These are phyloP conservation scores for Taurulus bubalis DNA, from an alignment of 2,113 vertebrate genomes.

Conservation along the genomic window DNA sequence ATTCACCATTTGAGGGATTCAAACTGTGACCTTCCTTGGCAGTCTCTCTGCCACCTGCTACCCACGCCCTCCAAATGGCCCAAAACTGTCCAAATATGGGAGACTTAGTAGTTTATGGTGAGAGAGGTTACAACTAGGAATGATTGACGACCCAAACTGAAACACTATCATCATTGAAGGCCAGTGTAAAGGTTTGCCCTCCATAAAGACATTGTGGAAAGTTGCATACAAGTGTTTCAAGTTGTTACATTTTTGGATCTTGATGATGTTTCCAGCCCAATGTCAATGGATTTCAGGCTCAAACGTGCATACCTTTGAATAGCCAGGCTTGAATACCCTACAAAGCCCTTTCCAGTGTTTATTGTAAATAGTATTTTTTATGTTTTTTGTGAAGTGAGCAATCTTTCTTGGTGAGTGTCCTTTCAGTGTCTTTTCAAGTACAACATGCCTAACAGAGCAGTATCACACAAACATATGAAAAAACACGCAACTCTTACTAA, in stretches of 20 bases:
- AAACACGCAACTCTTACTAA: too few species aligned
- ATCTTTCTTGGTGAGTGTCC: background rate
- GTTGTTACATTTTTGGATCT: background rate
- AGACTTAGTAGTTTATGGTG: slow-evolving; percentile 22
- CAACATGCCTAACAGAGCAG: too few species aligned
- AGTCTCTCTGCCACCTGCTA: slow-evolving; percentile 53
- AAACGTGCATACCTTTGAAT: background rate
- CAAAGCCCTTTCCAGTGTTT: background rate
- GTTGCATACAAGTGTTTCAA: background rate
- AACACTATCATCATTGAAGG: slow-evolving; percentile 13
- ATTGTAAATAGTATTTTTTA: background rate
- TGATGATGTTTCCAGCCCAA: background rate
- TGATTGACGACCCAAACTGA: background rate
- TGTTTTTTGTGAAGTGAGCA: background rate
- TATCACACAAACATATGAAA: too few species aligned
- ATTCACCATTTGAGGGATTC: slow-evolving; percentile 27
- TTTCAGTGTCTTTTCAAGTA: too few species aligned
- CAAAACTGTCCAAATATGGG: slow-evolving; percentile 18
- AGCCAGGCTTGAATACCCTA: background rate
- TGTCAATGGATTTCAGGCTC: background rate
- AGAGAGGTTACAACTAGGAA: slow-evolving; percentile 4
- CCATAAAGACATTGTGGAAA: background rate
- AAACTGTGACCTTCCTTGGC: slow-evolving; percentile 55
- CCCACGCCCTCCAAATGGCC: slow-evolving; percentile 46
- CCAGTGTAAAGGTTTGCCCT: background rate